Evolutionary conservation across 92 coral and sea anemone genomes (phyloP), one percentile per base, ranked within the genome.

Genomic region (Hydrozoanthus gracilis): DNA sequence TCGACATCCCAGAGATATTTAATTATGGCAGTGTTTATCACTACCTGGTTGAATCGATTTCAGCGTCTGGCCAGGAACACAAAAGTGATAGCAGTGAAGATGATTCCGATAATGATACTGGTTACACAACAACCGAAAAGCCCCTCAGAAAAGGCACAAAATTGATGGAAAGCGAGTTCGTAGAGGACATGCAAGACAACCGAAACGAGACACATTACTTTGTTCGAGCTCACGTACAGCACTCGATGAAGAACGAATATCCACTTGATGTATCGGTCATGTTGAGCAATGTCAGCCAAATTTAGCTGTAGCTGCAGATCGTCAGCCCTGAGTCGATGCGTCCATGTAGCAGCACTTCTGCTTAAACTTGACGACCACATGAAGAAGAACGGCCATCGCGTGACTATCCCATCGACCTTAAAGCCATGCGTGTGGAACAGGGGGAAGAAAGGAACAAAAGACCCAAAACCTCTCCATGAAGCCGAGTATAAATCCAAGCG

Each of bases 281-380:
- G n/a, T n/a, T n/a, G n/a, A n/a, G n/a, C n/a, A n/a, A n/a, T n/a
- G n/a, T n/a, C n/a, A n/a, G n/a, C n/a, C n/a, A n/a, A n/a, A n/a
- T n/a, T n/a, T n/a, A n/a, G n/a, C n/a, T n/a, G n/a, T n/a, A n/a
- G n/a, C n/a, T n/a, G n/a, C n/a, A n/a, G n/a, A 54, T 45, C 51
- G 47, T 27, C 71, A 60, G 84, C 84, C 20, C 58, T 78, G 71
- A 78, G 4, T 71, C 67, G 70, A 55, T 78, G 84, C 68, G 84
- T 71, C 54, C 84, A 78, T 64, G 73, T 88, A n/a, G 79, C 85
- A 20, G 91, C 91, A 45, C 66, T 77, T n/a, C 83, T 77, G 35
- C 66, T 77, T 47, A 77, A 35, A 9, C 83, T 77, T n/a, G 83
- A 51, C 65, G 67, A 77, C 67, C 50, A 77, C 48, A 77, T 54